These are phyloP conservation scores for Glaucidium brasilianum DNA, from an alignment of 2,113 vertebrate species.

Conservation along the genomic window DNA sequence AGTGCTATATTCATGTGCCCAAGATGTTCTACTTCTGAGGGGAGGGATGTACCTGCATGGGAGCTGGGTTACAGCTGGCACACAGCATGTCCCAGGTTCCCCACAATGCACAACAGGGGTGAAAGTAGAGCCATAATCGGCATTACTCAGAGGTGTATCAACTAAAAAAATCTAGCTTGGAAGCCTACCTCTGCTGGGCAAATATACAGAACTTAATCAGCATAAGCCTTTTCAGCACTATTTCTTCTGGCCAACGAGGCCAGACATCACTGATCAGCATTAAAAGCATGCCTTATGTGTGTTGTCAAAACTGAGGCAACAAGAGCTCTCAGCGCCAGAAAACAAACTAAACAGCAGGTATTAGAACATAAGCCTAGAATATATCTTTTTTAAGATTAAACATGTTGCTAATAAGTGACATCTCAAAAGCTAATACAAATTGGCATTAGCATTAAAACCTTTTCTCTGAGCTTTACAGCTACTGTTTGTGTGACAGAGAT, in stretches of 20 bases:
- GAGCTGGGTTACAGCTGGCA: background rate
- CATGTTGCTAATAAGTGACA: background rate
- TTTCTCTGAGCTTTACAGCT: background rate
- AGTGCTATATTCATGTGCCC: background rate
- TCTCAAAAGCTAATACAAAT: background rate
- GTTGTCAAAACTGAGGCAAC: background rate
- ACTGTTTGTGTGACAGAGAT: background rate
- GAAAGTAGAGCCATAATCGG: background rate
- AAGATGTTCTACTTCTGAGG: background rate
- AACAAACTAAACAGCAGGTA: background rate
- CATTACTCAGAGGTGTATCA: background rate
- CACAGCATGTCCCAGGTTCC: background rate
- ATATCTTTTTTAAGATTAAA: background rate
- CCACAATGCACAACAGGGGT: background rate
- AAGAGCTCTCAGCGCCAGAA: background rate
- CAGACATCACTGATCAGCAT: fast-evolving
- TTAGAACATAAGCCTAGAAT: background rate
- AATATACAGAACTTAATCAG: background rate
- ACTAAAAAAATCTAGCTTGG: background rate
- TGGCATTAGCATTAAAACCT: background rate
- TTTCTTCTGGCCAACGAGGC: background rate
- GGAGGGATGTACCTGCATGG: background rate
- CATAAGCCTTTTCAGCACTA: background rate
- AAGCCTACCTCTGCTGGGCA: background rate
- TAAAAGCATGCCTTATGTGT: background rate